phyloP scores from a whole-genome alignment of 1,140 invertebrate species.

The Leptoteleia sp. region DNA sequence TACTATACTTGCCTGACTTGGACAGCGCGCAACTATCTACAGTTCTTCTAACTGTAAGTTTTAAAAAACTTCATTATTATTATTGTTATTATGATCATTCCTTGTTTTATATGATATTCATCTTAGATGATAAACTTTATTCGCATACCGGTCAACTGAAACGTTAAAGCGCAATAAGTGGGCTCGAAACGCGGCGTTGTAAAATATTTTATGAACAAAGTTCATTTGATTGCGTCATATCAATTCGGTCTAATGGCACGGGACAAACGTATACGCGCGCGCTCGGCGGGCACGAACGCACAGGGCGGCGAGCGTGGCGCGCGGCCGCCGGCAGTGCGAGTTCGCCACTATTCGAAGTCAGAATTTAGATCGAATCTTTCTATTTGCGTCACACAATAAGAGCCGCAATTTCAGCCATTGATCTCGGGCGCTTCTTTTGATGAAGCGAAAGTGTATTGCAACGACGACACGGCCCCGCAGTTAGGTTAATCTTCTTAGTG shows the following conservation, averaged over 20 bases:
- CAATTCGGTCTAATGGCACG: conserved; percentile 35
- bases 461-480: conserved; percentile 16
- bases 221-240: conserved; percentile 36
- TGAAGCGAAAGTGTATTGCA: conserved; percentile 61
- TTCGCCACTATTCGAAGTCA: conserved; percentile 44
- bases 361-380: conserved; percentile 48
- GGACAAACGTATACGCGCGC: conserved; percentile 5
- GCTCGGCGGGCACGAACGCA: conserved; percentile 13
- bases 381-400: conserved; percentile 30
- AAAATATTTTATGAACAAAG: conserved; percentile 18
- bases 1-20: too few relatives aligned
- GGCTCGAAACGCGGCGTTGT: conserved; percentile 3
- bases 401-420: conserved; percentile 43
- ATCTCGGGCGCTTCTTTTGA: conserved; percentile 49
- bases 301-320: conserved; percentile 4
- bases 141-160: not conserved
- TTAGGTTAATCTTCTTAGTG: conserved; percentile 71
- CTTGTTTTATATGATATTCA: too few relatives aligned
- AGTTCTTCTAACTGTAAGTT: too few relatives aligned
- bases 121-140: not conserved
- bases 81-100: too few relatives aligned
- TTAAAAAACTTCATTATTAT: too few relatives aligned
- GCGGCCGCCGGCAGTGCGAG: not conserved
- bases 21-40: too few relatives aligned
- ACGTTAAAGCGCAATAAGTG: conserved; percentile 31